These are phyloP conservation scores for Pseudochirops corinnae DNA, from an alignment of 2,797 vertebrate genomes.

Conservation along the genomic window DNA sequence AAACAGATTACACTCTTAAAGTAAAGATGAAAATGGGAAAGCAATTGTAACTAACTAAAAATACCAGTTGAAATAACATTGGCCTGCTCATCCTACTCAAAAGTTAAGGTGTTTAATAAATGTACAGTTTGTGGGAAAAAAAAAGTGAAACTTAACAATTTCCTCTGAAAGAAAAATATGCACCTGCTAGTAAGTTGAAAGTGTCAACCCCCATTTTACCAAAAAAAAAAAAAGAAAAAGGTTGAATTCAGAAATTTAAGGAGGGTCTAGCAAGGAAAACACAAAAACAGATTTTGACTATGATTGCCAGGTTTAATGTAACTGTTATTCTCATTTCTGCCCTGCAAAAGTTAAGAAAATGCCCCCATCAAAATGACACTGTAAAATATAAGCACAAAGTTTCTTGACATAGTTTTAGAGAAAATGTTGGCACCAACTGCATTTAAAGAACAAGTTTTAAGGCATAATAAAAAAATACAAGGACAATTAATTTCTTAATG, in stretches of 20 bases:
- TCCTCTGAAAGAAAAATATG: constrained; percentile 9
- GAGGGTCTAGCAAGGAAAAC: background rate
- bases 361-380: constrained; percentile 59
- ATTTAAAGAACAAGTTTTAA: constrained; percentile 59
- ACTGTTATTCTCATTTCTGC: constrained; percentile 45
- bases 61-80: background rate
- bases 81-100: constrained; percentile 1
- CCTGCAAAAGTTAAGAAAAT: constrained; percentile 60
- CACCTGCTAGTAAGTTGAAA: constrained; percentile 6
- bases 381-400: constrained; percentile 26
- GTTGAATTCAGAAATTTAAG: background rate
- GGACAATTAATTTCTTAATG: constrained; percentile 23
- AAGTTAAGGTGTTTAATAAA: constrained; percentile 5
- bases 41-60: background rate
- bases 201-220: background rate
- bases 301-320: constrained; percentile 67
- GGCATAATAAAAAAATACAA: constrained; percentile 62
- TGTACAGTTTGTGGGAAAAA: background rate
- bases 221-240: background rate
- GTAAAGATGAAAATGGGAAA: background rate
- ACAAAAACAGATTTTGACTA: background rate
- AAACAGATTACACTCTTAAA: constrained; percentile 9
- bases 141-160: background rate
- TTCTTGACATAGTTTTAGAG: constrained; percentile 52
- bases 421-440: constrained; percentile 69